Conservation (phyloP, 2,888 invertebrate species). For the Diaperis boleti region DNA sequence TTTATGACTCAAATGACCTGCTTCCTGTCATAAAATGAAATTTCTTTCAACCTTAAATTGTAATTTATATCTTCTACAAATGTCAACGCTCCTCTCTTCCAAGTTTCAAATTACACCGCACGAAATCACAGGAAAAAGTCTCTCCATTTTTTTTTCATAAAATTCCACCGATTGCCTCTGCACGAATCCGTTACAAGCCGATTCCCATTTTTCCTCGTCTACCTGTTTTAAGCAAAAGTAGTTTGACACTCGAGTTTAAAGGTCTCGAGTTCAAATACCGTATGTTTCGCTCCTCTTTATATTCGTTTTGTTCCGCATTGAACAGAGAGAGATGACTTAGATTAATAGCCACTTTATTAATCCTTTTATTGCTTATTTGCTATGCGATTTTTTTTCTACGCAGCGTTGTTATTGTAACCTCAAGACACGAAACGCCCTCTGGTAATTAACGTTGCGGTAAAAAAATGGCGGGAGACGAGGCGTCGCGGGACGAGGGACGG, state of each 20-base stretch:
- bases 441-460: slow-evolving; percentile 6
- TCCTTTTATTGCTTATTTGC: slow-evolving; percentile 24
- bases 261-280: slow-evolving; percentile 64
- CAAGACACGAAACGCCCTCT: slow-evolving; percentile 22
- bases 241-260: slow-evolving; percentile 60
- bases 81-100: no score
- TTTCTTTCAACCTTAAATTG: no score
- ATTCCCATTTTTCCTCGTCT: slow-evolving; percentile 22
- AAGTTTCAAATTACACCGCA: slow-evolving; percentile 4
- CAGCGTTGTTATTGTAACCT: slow-evolving; percentile 9
- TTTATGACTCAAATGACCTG: no score
- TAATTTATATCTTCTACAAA: no score
- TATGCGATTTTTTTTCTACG: slow-evolving; percentile 14
- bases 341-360: slow-evolving; percentile 54
- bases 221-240: slow-evolving; percentile 43
- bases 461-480: slow-evolving; percentile 10
- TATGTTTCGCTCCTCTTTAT: slow-evolving; percentile 51
- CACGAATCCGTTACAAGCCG: slow-evolving; percentile 9
- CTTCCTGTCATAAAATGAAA: no score
- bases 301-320: slow-evolving; percentile 45
- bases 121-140: no score
- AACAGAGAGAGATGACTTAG: slow-evolving; percentile 54
- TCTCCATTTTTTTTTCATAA: not conserved
- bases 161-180: not conserved
- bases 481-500: slow-evolving; percentile 7